Conservation (phyloP, 2,888 invertebrate species). For the Altica lythri region DNA sequence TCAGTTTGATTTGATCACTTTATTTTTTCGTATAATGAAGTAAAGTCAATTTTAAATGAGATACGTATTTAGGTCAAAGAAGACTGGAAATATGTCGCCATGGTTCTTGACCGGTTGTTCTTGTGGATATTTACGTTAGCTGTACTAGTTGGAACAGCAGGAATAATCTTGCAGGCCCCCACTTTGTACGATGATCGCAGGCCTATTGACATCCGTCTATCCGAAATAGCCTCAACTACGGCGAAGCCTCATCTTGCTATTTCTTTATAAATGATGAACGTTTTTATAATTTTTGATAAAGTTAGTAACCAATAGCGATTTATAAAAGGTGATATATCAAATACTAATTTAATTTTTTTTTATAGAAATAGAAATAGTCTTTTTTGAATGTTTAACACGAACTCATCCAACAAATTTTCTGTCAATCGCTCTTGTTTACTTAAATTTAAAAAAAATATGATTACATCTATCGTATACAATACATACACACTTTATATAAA, state of each 20-base stretch:
- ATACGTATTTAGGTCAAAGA: slow-evolving; percentile 77
- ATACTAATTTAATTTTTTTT: neutral
- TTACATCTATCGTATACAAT: no score
- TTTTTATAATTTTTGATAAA: neutral
- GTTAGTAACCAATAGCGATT: neutral
- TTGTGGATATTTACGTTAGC: slow-evolving; percentile 97
- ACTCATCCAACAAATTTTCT: neutral
- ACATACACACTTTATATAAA: no score
- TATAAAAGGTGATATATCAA: neutral
- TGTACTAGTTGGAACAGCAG: slow-evolving; percentile 90
- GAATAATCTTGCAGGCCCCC: slow-evolving; percentile 93
- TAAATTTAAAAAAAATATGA: no score
- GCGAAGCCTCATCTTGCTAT: slow-evolving; percentile 76
- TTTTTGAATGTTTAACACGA: neutral
- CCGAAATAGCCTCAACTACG: slow-evolving; percentile 87
- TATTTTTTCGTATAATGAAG: neutral
- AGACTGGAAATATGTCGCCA: slow-evolving; percentile 99
- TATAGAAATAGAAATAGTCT: neutral
- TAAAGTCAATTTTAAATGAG: neutral
- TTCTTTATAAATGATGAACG: slow-evolving; percentile 34
- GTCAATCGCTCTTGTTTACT: neutral
- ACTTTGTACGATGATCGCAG: slow-evolving; percentile 90
- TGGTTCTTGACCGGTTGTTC: slow-evolving; percentile 96
- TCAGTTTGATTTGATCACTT: neutral
- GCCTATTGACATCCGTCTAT: slow-evolving; percentile 85